Base-by-base conservation (phyloP, 2,888 invertebrate genomes). In the Nomada flava region DNA sequence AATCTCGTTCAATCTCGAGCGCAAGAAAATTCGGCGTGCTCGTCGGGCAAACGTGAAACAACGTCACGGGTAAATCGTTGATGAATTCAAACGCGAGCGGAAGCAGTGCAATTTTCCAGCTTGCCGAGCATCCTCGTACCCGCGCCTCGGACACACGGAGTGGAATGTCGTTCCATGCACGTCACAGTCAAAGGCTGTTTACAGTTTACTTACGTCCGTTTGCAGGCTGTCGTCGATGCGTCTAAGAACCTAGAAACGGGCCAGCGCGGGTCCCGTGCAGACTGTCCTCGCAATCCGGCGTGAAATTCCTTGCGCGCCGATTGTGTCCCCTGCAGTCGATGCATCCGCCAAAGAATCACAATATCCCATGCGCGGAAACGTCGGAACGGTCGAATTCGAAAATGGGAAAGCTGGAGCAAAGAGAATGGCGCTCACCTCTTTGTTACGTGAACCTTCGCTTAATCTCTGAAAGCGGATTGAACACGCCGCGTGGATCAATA, bases 181-280 rank as follows among this genome's bases (percentile, higher is more conserved):
- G 68, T 42, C 63, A 63, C 67, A 77, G 74, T 86, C 86, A 85
- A 86, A 85, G 83, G 76, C 15, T 85, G 83, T 85, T 85, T 83
- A 81, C 85, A 75, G 74, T 85, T 84, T 85, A 63, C 83, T 81
- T 78, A 78, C 80, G 74, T 53, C 72, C 64, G 80, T 83, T 86
- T 85, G 68, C 70, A 57, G 57, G 65, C 13, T 55, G 44, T 53
- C 79, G 67, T 53, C 50, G 76, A 63, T 68, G 29, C 74, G 57
- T 59, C 62, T 67, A 71, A 74, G 79, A 76, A 63, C 70, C 53
- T 50, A 5, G 68, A 47, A 36, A 26, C 53, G 63, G 52, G 11
- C 26, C 67, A n/a, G 2, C 23, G 47, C 67, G 69, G 59, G 72
- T 50, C 0, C 62, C 59, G 47, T 57, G 52, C 20, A 5, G 57